phyloP scores from a whole-genome alignment of 1,140 invertebrate genomes.

The Solenopsis invicta region DNA sequence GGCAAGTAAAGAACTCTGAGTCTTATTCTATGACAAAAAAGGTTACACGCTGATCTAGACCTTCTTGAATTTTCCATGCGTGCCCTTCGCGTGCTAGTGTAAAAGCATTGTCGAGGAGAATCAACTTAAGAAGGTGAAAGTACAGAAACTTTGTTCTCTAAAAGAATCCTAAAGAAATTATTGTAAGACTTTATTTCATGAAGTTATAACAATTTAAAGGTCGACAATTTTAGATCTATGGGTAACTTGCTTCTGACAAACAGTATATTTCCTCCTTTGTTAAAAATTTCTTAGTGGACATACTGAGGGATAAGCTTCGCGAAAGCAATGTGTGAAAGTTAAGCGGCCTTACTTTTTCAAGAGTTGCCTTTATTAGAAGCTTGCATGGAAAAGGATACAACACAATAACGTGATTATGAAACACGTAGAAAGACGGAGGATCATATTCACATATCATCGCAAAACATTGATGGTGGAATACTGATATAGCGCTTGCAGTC shows the following conservation, averaged over 20 bases:
- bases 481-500: background rate
- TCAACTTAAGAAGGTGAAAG: too few relatives aligned
- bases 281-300: background rate
- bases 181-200: too few relatives aligned
- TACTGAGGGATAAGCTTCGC: background rate
- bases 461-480: slow-evolving; percentile 3
- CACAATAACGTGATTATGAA: slow-evolving; percentile 38
- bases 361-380: slow-evolving; percentile 47
- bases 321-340: background rate
- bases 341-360: slow-evolving; percentile 19
- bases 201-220: too few relatives aligned
- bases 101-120: too few relatives aligned
- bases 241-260: too few relatives aligned
- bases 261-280: background rate
- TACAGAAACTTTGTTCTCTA: too few relatives aligned
- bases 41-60: too few relatives aligned
- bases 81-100: too few relatives aligned
- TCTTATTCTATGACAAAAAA: too few relatives aligned
- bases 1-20: background rate
- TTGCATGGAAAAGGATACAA: slow-evolving; percentile 39
- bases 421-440: background rate
- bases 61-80: too few relatives aligned
- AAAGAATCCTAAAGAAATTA: too few relatives aligned
- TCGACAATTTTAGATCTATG: too few relatives aligned
- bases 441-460: slow-evolving; percentile 7